Conservation (phyloP, 2,797 vertebrate species). For the Sebastes hopkinsi region DNA sequence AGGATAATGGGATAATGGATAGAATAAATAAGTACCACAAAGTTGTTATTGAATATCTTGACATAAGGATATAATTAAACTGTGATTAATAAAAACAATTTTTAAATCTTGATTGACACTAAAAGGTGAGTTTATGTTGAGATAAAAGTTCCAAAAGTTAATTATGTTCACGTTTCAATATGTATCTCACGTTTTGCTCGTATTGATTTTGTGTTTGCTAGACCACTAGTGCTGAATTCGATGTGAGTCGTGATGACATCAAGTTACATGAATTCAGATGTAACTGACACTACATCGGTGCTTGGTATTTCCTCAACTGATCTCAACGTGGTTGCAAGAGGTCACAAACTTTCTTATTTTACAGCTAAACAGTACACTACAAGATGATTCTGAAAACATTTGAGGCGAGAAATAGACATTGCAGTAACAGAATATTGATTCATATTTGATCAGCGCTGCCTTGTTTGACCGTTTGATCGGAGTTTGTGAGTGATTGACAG, state of each 20-base stretch:
- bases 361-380: no score
- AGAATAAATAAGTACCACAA: not conserved
- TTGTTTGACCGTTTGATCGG: no score
- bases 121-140: not conserved
- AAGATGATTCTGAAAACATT: no score
- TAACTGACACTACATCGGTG: not conserved
- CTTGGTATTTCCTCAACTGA: no score
- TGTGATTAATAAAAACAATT: not conserved
- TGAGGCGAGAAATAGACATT: no score
- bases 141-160: no score
- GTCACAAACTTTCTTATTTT: no score
- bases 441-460: no score
- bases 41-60: not conserved
- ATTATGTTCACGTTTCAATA: no score
- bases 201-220: not conserved
- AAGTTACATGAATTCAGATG: not conserved
- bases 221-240: not conserved
- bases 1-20: slow-evolving; percentile 7
- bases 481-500: no score
- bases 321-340: no score
- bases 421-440: no score
- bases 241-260: not conserved
- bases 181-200: not conserved
- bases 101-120: not conserved
- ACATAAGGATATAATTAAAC: not conserved